Conservation (phyloP, 1,140 invertebrate species). For the Sinella curviseta region DNA sequence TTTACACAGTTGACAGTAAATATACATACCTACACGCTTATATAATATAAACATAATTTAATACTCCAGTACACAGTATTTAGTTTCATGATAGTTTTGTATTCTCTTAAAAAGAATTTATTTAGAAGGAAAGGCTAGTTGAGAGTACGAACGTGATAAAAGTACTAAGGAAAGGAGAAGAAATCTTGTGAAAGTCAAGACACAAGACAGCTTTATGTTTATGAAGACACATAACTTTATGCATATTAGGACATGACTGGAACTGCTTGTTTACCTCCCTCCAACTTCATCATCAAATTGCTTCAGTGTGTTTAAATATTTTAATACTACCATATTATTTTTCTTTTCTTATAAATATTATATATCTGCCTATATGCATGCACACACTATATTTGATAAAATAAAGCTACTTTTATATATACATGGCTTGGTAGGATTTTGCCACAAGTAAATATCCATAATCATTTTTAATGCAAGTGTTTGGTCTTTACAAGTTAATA, state of each 20-base stretch:
- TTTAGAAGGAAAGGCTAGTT: background rate
- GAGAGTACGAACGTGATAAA: background rate
- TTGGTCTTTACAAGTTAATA: too few relatives aligned
- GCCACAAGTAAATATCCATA: too few relatives aligned
- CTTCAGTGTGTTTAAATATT: background rate
- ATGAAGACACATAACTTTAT: conserved; percentile 27
- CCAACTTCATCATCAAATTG: background rate
- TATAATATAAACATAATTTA: too few relatives aligned
- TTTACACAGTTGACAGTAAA: too few relatives aligned
- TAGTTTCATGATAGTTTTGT: too few relatives aligned
- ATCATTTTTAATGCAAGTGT: too few relatives aligned
- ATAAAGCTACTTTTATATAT: background rate
- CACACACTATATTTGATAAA: background rate
- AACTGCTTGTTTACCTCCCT: conserved; percentile 22
- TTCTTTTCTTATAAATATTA: background rate
- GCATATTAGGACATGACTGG: conserved; percentile 25
- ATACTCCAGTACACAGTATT: too few relatives aligned
- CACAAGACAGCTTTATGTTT: conserved; percentile 13
- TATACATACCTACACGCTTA: too few relatives aligned
- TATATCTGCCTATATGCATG: background rate
- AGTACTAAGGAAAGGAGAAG: background rate
- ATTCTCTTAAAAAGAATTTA: too few relatives aligned
- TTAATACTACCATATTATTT: background rate
- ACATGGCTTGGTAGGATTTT: too few relatives aligned
- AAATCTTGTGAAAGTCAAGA: conserved; percentile 11